These are phyloP conservation scores for Actinia tenebrosa DNA, from an alignment of 64 coral and sea anemone species.

Conservation along the genomic window DNA sequence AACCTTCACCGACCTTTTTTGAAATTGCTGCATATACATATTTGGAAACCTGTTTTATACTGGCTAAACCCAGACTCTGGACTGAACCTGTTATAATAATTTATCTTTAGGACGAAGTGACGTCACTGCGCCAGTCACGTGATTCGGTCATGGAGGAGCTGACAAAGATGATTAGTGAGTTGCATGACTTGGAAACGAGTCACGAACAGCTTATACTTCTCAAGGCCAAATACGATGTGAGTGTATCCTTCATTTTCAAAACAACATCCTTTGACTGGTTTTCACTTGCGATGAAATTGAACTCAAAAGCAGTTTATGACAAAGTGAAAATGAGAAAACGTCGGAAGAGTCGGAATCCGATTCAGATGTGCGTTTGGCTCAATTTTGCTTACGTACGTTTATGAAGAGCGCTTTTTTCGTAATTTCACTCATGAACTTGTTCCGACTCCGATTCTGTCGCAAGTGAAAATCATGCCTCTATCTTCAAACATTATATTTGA, in stretches of 20 bases:
- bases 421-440: too few relatives aligned
- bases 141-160: conserved; percentile 87
- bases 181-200: conserved; percentile 56
- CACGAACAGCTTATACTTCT: conserved; percentile 34
- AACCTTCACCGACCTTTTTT: too few relatives aligned
- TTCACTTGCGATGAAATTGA: too few relatives aligned
- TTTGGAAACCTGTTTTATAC: not conserved
- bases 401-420: too few relatives aligned
- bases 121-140: conserved; percentile 68
- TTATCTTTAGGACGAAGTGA: conserved; percentile 58
- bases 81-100: not conserved
- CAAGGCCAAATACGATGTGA: conserved; percentile 58
- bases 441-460: too few relatives aligned
- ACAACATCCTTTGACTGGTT: not conserved
- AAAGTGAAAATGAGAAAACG: too few relatives aligned
- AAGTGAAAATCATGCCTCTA: not conserved
- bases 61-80: not conserved
- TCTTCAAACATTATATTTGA: too few relatives aligned
- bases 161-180: conserved; percentile 39
- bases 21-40: too few relatives aligned
- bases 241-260: not conserved
- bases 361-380: too few relatives aligned
- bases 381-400: too few relatives aligned
- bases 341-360: too few relatives aligned
- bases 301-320: too few relatives aligned